These are phyloP conservation scores for Ammodytes dubius DNA, from an alignment of 2,113 vertebrate species.

Conservation along the genomic window DNA sequence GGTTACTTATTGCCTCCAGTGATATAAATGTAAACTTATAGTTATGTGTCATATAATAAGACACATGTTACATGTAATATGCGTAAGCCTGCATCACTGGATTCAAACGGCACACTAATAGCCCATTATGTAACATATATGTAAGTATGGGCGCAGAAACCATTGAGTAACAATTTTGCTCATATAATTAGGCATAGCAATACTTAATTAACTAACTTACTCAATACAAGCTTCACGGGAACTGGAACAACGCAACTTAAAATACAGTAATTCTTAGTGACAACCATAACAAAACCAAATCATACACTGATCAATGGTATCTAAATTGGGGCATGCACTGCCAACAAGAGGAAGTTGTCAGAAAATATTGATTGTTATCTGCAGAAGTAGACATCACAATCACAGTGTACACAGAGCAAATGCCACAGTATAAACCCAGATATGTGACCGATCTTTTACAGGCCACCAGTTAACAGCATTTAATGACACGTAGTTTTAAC, in stretches of 20 bases:
- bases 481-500: slow-evolving; percentile 22
- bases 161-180: not conserved
- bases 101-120: slow-evolving; percentile 20
- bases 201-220: not conserved
- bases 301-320: not conserved
- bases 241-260: not conserved
- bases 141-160: slow-evolving; percentile 37
- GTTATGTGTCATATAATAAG: slow-evolving; percentile 19
- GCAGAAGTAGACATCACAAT: slow-evolving; percentile 1
- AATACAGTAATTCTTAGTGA: not conserved
- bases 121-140: slow-evolving; percentile 49
- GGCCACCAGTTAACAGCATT: slow-evolving; percentile 1
- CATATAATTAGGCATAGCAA: slow-evolving; percentile 22
- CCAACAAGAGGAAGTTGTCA: slow-evolving; percentile 4
- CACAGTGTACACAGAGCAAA: not conserved
- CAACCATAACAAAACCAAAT: not conserved
- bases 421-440: not conserved
- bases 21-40: not conserved
- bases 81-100: not conserved
- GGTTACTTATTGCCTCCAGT: not conserved
- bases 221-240: not conserved
- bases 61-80: slow-evolving; percentile 19
- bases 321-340: slow-evolving; percentile 15
- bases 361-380: slow-evolving; percentile 28
- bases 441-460: not conserved